phyloP scores from a whole-genome alignment of 2,797 vertebrate genomes.

The Orientallactaga sibirica region DNA sequence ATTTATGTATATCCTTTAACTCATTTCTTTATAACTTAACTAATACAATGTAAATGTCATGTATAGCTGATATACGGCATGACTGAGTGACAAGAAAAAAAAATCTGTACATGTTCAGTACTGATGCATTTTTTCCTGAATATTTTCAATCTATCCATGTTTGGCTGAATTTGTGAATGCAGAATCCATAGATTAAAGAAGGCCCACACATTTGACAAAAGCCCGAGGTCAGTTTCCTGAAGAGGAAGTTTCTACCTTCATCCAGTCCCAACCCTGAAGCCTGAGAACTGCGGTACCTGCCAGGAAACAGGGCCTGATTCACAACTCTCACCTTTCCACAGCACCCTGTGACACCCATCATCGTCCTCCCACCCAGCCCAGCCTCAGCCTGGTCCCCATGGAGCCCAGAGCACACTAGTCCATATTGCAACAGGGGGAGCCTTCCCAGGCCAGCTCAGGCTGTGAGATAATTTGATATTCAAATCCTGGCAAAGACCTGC shows the following conservation, averaged over 20 bases:
- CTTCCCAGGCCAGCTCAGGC: slow-evolving; percentile 76
- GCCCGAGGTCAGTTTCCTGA: background rate
- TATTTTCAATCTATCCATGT: background rate
- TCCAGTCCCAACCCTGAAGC: background rate
- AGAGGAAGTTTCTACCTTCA: background rate
- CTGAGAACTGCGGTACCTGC: background rate
- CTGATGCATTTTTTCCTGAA: background rate
- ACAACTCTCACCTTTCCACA: background rate
- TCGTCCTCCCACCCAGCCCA: background rate
- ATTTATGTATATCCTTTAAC: background rate
- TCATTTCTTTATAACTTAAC: background rate
- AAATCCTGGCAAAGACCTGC: slow-evolving; percentile 90
- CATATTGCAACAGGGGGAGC: slow-evolving; percentile 81
- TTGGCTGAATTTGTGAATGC: background rate
- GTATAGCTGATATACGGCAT: background rate
- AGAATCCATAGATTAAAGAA: background rate
- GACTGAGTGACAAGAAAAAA: background rate
- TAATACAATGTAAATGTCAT: background rate
- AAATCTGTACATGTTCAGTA: background rate
- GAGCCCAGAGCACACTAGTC: slow-evolving; percentile 76
- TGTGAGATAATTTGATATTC: slow-evolving; percentile 91
- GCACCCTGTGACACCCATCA: background rate
- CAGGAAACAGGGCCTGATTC: background rate
- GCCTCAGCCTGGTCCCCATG: slow-evolving; percentile 77
- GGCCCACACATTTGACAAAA: background rate